Percentiles rank a stretch among this genome's conserved stretches.
Conservation (phyloP, 2,113 vertebrate species). For the Mandrillus leucophaeus region DNA sequence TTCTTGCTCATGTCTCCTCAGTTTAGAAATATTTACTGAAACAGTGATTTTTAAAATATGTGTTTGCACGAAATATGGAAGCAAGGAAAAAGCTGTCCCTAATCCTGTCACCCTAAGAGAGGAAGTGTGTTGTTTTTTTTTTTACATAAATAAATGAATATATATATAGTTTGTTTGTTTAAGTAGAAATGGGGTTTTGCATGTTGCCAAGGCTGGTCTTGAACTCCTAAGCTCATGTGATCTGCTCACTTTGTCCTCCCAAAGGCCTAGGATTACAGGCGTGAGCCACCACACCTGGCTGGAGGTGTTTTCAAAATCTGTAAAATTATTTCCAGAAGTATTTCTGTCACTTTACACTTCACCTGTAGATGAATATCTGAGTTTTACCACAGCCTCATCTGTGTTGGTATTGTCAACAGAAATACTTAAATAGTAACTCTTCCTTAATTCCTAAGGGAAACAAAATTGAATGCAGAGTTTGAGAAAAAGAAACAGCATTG, state of each 20-base stretch:
- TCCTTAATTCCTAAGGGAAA: not conserved
- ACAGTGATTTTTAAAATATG: not conserved
- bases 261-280: no score
- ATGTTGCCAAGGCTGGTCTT: no score
- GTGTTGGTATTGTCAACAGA: not conserved
- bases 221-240: no score
- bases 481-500: not conserved
- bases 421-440: not conserved
- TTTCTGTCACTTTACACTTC: not conserved
- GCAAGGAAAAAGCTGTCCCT: not conserved
- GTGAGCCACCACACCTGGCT: no score
- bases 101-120: not conserved
- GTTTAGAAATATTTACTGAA: constrained; percentile 9
- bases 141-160: no score
- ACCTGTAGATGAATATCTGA: not conserved
- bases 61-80: not conserved
- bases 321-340: not conserved
- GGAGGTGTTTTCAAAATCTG: not conserved
- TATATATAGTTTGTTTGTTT: no score
- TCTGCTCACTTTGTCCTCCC: no score
- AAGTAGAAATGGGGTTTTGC: no score
- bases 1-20: not conserved
- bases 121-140: not conserved
- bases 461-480: not conserved
- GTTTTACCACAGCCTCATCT: not conserved